Evolutionary conservation across 2,113 vertebrate species (phyloP), one percentile per base, ranked within the genome.

Genomic region (Craseonycteris thonglongyai): DNA sequence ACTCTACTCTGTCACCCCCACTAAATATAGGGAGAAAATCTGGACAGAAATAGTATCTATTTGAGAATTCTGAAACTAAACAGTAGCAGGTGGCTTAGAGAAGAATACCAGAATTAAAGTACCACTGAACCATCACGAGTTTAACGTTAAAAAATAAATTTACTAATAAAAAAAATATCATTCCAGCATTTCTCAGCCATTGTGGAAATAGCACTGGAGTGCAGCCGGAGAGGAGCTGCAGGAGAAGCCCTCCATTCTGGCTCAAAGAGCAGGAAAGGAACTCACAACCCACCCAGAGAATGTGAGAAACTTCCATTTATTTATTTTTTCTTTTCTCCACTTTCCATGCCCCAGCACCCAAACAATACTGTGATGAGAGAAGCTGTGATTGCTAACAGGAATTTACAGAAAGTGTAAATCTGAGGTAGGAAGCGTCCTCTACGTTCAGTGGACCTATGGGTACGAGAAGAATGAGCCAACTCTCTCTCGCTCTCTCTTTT

Each of bases 311-410:
- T 47, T 9, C 2, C n/a, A 28, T 24, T 71, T 78, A 13, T 22
- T 54, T 69, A 47, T 40, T n/a, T 28, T 81, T 35, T 80, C 10
- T 90, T 86, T 47, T 80, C 58, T 82, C 45, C 5, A 61, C 19
- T 81, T 1, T 42, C 40, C n/a, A n/a, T 5, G 4, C 2, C 14
- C 8, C 2, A 14, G 3, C 1, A 12, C 6, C 21, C 35, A 78
- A 40, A n/a, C 7, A 69, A 28, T 30, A 21, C 13, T 58, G 7
- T 42, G 21, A 45, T 40, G 30, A 12, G 19, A 63, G 8, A 47
- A 45, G 21, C 47, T 42, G 49, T 49, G 42, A 40, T 33, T 45
- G 33, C 2, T 35, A 38, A n/a, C n/a, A 81, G 21, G 21, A 24
- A 10, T 0, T 18, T 14, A 40, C 1, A 63, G 54, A 40, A 76